A percentile compares a stretch with the other conserved stretches of the same genome.
Conservation (phyloP, 2,797 vertebrate species). For the Oreochromis mossambicus region DNA sequence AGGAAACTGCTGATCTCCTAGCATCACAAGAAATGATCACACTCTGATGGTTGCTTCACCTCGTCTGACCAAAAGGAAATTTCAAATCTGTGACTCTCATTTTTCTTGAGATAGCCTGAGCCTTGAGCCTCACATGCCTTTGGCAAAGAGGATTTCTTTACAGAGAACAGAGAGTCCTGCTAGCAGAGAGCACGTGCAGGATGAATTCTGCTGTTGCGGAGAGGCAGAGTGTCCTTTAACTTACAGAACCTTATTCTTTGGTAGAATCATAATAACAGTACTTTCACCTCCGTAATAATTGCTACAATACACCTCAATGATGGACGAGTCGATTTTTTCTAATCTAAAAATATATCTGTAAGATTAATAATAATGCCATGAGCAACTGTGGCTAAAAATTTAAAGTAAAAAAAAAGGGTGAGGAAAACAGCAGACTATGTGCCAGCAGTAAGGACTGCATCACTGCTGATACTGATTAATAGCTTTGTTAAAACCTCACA, state of each 20-base stretch:
- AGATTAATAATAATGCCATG: not conserved
- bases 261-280: conserved; percentile 21
- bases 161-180: conserved; percentile 34
- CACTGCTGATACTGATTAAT: not conserved
- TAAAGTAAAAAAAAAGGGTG: not conserved
- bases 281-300: not conserved
- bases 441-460: not conserved
- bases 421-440: not conserved
- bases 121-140: conserved; percentile 8
- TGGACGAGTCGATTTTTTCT: not conserved
- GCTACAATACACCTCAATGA: not conserved
- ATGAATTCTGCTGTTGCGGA: conserved; percentile 23
- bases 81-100: conserved; percentile 19
- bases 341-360: not conserved
- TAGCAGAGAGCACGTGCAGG: conserved; percentile 8
- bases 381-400: not conserved
- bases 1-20: not conserved
- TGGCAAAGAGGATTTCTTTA: conserved; percentile 38
- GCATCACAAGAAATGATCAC: not conserved
- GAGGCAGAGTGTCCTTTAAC: conserved; percentile 30
- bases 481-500: not conserved
- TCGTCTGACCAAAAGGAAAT: conserved; percentile 25
- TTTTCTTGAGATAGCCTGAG: conserved; percentile 20
- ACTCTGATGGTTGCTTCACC: conserved; percentile 34
- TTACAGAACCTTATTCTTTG: conserved; percentile 14